Evolutionary conservation across 2,797 vertebrate species (phyloP).

Genomic region (Geotrypetes seraphini): DNA sequence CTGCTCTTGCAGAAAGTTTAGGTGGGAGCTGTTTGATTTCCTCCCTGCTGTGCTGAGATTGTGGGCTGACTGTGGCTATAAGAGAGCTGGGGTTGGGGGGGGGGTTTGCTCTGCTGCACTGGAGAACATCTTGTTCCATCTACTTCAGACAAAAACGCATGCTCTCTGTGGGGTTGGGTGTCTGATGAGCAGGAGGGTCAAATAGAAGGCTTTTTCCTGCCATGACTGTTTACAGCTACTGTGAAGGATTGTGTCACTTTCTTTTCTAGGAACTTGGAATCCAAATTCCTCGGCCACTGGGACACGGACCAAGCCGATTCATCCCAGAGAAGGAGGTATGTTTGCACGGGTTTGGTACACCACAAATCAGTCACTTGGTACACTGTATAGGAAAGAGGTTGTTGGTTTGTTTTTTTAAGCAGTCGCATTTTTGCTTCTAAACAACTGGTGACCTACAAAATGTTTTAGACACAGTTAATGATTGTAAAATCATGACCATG

Average conservation of each 20-base stretch:
- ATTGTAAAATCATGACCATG: conserved; percentile 27
- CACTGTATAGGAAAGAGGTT: conserved; percentile 49
- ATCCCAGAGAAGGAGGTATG: conserved; percentile 96
- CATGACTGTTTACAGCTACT: conserved; percentile 41
- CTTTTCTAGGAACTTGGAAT: conserved; percentile 87
- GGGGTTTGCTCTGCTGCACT: too few relatives aligned
- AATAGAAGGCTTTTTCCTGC: too few relatives aligned
- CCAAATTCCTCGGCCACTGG: conserved; percentile 87
- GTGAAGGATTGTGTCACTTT: conserved; percentile 46
- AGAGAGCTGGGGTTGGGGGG: too few relatives aligned
- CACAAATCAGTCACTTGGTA: conserved; percentile 35
- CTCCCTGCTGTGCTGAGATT: conserved; percentile 32
- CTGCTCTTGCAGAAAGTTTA: too few relatives aligned
- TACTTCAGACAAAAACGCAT: too few relatives aligned
- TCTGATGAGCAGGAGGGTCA: too few relatives aligned
- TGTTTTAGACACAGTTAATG: conserved; percentile 20
- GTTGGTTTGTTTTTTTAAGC: too few relatives aligned
- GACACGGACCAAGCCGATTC: conserved; percentile 96
- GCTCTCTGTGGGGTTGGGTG: too few relatives aligned
- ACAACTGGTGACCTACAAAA: conserved; percentile 32
- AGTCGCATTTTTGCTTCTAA: conserved; percentile 32
- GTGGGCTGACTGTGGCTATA: conserved; percentile 31
- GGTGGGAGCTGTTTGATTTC: conserved; percentile 39
- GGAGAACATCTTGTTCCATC: too few relatives aligned
- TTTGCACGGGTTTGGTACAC: conserved; percentile 43